Evolutionary conservation across 2,113 vertebrate species (phyloP), one percentile per base, ranked within the genome.

Genomic region (Rhabdornis inornatus): DNA sequence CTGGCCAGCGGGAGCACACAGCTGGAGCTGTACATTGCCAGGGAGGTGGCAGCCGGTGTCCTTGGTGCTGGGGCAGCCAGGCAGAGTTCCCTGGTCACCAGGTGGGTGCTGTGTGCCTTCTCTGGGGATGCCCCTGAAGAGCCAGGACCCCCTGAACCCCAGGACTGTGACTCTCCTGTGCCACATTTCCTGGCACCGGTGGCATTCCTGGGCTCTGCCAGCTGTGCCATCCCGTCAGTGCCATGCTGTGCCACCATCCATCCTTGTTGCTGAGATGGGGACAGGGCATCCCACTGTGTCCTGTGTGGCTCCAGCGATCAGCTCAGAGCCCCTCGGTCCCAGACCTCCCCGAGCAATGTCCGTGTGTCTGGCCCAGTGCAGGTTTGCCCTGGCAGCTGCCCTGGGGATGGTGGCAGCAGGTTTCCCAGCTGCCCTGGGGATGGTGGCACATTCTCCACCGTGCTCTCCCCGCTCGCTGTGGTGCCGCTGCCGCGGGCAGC

Each of bases 321-420:
- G 45, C 11, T 8, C 66, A 39, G 75, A 85, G 47, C 47, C 56
- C 20, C 59, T 30, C 1, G 3, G 35, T 42, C 31, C 39, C 3
- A 1, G 20, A 14, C 14, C 7, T 45, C 21, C 70, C 37, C 0
- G 0, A 35, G 56, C 0, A 0, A 2, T 15, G 40, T 49, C 60
- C 0, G 0, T 37, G 23, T 6, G 35, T 65, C 47, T 44, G 23
- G 11, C 44, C 49, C 1, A 2, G 2, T 1, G 7, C 31, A 5
- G 69, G 55, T 33, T 52, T 74, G 65, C 69, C 60, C 59, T 7
- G 3, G 74, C 69, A 52, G 56, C 86, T 59, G 70, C 70, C 87
- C 61, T 1, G 5, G 7, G 50, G 52, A 4, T 0, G 3, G 60
- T 81, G 90, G 82, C 82, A 79, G 49, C 49, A 50, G 49, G 49